Base-by-base conservation (phyloP, 1,140 invertebrate genomes). In the Apis cerana region DNA sequence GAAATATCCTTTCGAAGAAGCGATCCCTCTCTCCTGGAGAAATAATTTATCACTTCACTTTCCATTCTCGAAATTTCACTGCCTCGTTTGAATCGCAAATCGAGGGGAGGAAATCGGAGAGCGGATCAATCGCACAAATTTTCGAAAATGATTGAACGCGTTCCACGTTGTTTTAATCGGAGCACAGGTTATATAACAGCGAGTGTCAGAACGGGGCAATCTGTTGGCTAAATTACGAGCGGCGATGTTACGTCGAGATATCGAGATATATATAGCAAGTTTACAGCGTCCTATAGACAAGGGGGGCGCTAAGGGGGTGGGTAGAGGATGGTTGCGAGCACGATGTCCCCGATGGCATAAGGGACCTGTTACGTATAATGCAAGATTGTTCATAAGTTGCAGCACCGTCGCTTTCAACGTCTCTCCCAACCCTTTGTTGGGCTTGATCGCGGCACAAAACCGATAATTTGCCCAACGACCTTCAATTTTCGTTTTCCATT, bases 181-280 rank as follows among this genome's bases (percentile, higher is more conserved):
- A 7, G 43, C 33, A 33, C 2, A 27, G 33, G 0, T 68, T 50
- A 15, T 65, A 56, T 67, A 48, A 74, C 19, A 58, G 33, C 21
- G 33, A 43, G 54, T 23, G 21, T 11, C 33, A 19, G 54, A 23
- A 67, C n/a, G 74, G 48, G 69, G 72, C 77, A 52, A 81, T 80
- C 54, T 75, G 71, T 84, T 80, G 71, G 21, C 61, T 70, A 76
- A 85, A 81, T 86, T 86, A 85, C 50, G 67, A 71, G 9, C 43
- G 59, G 65, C 64, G 75, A 23, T 70, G 69, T 81, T 76, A n/a
- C 52, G 43, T 21, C 59, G 72, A 68, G 61, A 61, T 43, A 43
- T 43, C 4, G 33, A 43, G 33, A 43, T 43, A 43, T 43, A 81
- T 85, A 58, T 71, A 72, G n/a, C 67, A 76, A 61, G 54, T 76